phyloP scores from a whole-genome alignment of 2,113 vertebrate species.

The Muscicapa adusta region DNA sequence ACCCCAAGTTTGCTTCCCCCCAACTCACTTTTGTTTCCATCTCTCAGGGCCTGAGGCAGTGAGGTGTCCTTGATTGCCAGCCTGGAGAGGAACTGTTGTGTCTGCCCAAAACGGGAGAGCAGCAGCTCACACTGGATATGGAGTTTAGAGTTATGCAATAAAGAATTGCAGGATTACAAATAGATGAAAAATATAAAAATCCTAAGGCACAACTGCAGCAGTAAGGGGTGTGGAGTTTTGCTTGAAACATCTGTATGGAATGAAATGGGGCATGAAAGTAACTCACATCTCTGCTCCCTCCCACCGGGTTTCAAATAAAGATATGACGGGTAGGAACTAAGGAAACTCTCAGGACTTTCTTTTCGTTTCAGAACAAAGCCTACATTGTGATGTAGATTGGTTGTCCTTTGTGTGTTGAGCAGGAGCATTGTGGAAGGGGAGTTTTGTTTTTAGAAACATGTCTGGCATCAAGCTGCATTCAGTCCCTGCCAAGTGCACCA shows the following conservation, averaged over 20 bases:
- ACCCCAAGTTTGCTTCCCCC: neutral
- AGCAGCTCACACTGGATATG: neutral
- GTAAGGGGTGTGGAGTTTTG: neutral
- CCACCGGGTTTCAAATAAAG: neutral
- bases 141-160: rapidly evolving
- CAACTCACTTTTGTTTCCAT: neutral
- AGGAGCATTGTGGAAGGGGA: neutral
- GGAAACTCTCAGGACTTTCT: neutral
- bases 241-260: neutral
- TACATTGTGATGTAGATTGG: neutral
- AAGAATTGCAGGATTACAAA: neutral
- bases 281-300: neutral
- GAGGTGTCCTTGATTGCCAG: neutral
- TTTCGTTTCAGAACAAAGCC: neutral
- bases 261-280: rapidly evolving
- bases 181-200: neutral
- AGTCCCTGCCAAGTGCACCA: neutral
- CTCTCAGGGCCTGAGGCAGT: neutral
- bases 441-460: neutral
- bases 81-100: neutral
- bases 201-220: rapidly evolving
- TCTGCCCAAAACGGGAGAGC: neutral
- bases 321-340: neutral
- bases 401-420: neutral
- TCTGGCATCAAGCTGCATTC: neutral